Percentiles rank a stretch among this genome's conserved stretches.
Evolutionary conservation across 2,888 invertebrate genomes (phyloP).

Genomic region (Ctenicera cuprea): DNA sequence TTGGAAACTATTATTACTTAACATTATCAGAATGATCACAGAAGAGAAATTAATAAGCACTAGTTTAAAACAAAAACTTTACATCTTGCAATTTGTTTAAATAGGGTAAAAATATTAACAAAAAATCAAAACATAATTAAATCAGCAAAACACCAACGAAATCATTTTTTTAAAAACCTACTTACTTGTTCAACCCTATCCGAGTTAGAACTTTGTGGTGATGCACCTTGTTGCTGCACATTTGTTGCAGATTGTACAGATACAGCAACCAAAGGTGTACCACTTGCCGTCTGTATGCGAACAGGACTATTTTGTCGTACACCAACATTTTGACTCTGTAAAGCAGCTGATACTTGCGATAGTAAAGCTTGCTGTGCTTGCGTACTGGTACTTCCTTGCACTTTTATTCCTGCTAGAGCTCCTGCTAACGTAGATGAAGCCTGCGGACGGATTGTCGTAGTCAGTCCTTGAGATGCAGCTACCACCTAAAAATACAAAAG

Average conservation of each 20-base stretch:
- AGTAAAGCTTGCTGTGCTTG: conserved; percentile 75
- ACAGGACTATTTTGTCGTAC: conserved; percentile 77
- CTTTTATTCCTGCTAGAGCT: conserved; percentile 73
- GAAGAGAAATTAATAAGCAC: conserved; percentile 18
- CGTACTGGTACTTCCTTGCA: conserved; percentile 67
- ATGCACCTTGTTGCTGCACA: conserved; percentile 69
- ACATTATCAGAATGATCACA: conserved; percentile 7
- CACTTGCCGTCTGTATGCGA: conserved; percentile 75
- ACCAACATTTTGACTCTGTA: conserved; percentile 72
- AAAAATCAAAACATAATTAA: not conserved
- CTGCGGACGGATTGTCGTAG: conserved; percentile 74
- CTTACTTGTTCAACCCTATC: conserved; percentile 66
- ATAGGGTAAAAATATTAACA: too few relatives aligned
- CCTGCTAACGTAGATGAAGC: conserved; percentile 72
- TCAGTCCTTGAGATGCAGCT: conserved; percentile 74
- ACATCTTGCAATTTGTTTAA: not conserved
- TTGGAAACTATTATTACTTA: not conserved
- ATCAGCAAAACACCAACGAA: not conserved
- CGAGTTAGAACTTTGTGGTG: conserved; percentile 61
- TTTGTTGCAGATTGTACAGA: conserved; percentile 77
- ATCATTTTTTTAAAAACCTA: conserved; percentile 68
- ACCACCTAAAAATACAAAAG: conserved; percentile 76
- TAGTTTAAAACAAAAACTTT: not conserved
- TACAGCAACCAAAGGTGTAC: conserved; percentile 69
- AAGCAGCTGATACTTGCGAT: conserved; percentile 75